Base-by-base conservation (phyloP, 2,888 invertebrate species). In the Tillus elongatus region DNA sequence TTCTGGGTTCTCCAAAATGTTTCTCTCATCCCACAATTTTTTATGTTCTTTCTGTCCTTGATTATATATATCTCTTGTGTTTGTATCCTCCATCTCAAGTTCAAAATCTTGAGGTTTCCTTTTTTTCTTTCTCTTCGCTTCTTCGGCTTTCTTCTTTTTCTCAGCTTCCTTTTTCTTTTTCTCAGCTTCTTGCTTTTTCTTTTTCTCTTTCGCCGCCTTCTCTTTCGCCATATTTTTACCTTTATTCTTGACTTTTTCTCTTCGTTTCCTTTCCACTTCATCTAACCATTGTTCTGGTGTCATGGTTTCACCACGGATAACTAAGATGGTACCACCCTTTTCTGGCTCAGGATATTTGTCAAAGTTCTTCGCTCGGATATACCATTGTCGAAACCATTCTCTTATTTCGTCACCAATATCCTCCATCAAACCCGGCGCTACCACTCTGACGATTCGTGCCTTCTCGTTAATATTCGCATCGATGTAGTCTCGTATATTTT, bases 381-480 rank as follows among this genome's bases (percentile, higher is more conserved):
- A 78, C 79, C 81, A 84, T 36, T 74, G 66, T 31, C 69, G 57
- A 54, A 83, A 79, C 86, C 86, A 87, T 52, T 77, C 74, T 39
- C 81, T 69, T 38, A 88, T 75, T 67, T 87, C 84, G 43, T 75
- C 79, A 26, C 78, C 74, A 57, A 86, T 81, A 49, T 81, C 79
- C 54, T 87, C 86, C 64, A 80, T 74, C 44, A 85, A 68, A 24
- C 74, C 68, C 3, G 73, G 74, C 50, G 70, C 68, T 32, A 72
- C 61, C 2, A 74, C 62, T 43, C 61, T 58, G 12, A 75, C 52
- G 12, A 74, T 64, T 11, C 70, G 65, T 13, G 65, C 53, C 49
- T 71, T 70, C 58, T 75, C 75, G 39, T 66, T 68, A 2, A 70
- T 35, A 42, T 68, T 63, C 48, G 65, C 56, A 47, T 67, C 48